A percentile compares a stretch with the other conserved stretches of the same genome.
These are phyloP conservation scores for Leucoma salicis DNA, from an alignment of 2,888 invertebrate genomes.

Conservation along the genomic window DNA sequence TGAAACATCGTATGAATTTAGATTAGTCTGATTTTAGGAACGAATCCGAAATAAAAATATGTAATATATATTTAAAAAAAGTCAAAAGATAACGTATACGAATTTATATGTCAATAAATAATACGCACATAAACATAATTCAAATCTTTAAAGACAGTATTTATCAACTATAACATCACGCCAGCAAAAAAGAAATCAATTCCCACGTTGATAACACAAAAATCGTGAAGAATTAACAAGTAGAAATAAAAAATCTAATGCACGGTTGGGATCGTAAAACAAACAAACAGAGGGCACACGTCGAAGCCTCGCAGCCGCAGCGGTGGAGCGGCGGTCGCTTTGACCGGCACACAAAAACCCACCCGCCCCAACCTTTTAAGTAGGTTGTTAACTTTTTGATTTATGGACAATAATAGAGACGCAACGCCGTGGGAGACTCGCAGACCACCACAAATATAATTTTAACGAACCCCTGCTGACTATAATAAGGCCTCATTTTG, in stretches of 20 bases:
- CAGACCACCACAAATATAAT: constrained; percentile 73
- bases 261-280: constrained; percentile 79
- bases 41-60: not conserved
- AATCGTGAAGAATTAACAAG: constrained; percentile 72
- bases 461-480: constrained; percentile 75
- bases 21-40: constrained; percentile 38
- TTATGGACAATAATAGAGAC: constrained; percentile 82
- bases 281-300: constrained; percentile 74
- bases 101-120: no score
- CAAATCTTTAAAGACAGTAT: no score
- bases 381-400: constrained; percentile 83
- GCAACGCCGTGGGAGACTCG: constrained; percentile 79
- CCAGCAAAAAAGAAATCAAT: constrained; percentile 39
- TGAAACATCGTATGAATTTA: constrained; percentile 57
- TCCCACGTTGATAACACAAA: constrained; percentile 65
- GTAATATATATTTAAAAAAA: not conserved
- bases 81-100: not conserved
- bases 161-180: not conserved
- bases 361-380: constrained; percentile 78
- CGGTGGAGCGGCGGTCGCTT: constrained; percentile 63
- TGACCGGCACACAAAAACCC: constrained; percentile 76
- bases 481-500: constrained; percentile 69
- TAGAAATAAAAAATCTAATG: constrained; percentile 73
- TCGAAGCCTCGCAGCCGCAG: constrained; percentile 58
- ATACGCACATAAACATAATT: no score